Evolutionary conservation across 1,140 invertebrate genomes (phyloP).

Genomic region (Panagrolaimus sp.): DNA sequence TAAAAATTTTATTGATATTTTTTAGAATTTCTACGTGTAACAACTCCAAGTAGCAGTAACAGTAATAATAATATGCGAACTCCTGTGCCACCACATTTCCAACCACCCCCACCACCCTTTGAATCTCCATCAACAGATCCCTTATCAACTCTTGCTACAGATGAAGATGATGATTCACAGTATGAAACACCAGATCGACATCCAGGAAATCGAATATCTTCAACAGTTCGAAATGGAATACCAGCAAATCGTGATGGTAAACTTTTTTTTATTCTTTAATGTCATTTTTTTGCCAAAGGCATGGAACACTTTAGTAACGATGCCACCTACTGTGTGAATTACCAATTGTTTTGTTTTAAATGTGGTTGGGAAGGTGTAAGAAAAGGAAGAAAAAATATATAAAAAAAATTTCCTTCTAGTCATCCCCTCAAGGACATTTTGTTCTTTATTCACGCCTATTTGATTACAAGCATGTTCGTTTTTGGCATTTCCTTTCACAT

Average conservation of each 20-base stretch:
- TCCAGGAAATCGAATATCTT: neutral
- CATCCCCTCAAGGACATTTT: too few species aligned
- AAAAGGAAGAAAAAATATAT: too few species aligned
- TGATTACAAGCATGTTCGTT: neutral
- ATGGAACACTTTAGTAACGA: neutral
- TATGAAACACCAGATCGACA: constrained; percentile 11
- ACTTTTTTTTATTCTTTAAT: too few species aligned
- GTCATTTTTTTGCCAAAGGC: too few species aligned
- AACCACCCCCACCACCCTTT: neutral
- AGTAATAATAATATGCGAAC: neutral
- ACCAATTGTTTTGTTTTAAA: constrained; percentile 9
- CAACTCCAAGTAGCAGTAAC: neutral
- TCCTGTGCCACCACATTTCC: neutral
- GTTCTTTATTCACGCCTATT: too few species aligned
- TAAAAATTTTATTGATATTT: neutral
- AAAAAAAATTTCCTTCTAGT: too few species aligned
- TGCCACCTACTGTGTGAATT: constrained; percentile 12
- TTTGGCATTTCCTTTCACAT: constrained; percentile 3
- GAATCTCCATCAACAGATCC: neutral
- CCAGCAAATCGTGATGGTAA: too few species aligned
- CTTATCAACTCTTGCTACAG: neutral
- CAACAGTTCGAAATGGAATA: neutral
- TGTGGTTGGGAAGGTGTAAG: neutral
- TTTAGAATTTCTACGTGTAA: neutral
- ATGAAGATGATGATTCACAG: constrained; percentile 12